Conservation (phyloP, 2,113 vertebrate species). For the Coptodon rendalli region DNA sequence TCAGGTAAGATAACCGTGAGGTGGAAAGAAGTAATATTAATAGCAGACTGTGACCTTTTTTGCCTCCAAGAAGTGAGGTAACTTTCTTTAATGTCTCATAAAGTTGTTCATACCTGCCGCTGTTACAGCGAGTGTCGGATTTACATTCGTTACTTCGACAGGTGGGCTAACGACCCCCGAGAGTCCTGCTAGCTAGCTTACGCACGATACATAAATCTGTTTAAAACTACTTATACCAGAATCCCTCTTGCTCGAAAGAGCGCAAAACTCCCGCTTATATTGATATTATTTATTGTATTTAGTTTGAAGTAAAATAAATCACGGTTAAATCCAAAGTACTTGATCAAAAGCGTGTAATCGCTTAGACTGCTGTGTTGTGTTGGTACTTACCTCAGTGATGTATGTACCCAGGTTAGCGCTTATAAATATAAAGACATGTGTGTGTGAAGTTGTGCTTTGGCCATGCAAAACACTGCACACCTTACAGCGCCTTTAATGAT, state of each 20-base stretch:
- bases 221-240: neutral
- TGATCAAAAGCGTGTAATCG: neutral
- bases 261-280: accelerated
- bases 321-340: neutral
- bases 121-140: neutral
- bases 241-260: neutral
- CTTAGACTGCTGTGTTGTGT: neutral
- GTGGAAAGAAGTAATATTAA: neutral
- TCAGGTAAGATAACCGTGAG: constrained; percentile 37
- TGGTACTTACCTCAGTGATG: neutral
- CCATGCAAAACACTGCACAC: neutral
- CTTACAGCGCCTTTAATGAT: neutral
- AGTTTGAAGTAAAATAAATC: neutral
- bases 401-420: neutral
- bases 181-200: neutral
- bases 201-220: neutral
- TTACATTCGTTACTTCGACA: neutral
- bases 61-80: neutral
- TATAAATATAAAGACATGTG: neutral
- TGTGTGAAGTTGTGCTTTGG: neutral
- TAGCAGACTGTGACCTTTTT: accelerated
- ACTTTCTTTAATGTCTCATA: neutral
- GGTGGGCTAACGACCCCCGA: neutral
- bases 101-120: neutral
- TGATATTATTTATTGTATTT: neutral